Conservation (phyloP, 2,113 vertebrate species). For the Oreochromis spilurus region DNA sequence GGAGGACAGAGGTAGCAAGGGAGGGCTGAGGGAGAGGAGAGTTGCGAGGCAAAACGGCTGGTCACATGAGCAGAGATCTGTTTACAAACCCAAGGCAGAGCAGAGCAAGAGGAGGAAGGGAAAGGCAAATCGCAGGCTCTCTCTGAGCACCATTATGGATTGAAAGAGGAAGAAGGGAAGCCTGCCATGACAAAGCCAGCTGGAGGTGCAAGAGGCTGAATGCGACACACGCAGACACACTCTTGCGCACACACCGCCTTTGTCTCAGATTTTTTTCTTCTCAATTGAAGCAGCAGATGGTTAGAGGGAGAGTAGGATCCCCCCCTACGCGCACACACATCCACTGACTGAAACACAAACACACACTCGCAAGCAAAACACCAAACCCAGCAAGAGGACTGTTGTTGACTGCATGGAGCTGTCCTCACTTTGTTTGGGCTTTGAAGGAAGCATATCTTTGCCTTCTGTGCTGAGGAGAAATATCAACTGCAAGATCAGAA, state of each 20-base stretch:
- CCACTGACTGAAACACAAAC: constrained; percentile 45
- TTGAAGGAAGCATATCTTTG: constrained; percentile 36
- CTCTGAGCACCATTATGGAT: constrained; percentile 45
- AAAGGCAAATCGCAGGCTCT: constrained; percentile 12
- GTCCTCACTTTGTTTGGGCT: constrained; percentile 62
- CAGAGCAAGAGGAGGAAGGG: constrained; percentile 35
- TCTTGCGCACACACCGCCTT: constrained; percentile 44
- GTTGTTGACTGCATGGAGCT: constrained; percentile 52
- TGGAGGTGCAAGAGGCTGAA: constrained; percentile 54
- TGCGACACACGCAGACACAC: constrained; percentile 44
- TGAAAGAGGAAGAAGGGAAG: constrained; percentile 53
- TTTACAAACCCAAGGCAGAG: constrained; percentile 78
- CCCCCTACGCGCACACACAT: constrained; percentile 25
- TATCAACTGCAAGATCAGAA: constrained; percentile 55
- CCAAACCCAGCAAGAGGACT: constrained; percentile 44
- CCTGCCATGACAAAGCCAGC: constrained; percentile 63
- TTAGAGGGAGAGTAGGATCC: constrained; percentile 67
- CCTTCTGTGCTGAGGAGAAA: constrained; percentile 52
- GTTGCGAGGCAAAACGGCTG: constrained; percentile 79
- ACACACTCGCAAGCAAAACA: constrained; percentile 32
- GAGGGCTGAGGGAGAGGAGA: constrained; percentile 65
- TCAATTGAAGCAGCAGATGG: constrained; percentile 69
- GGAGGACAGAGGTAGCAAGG: constrained; percentile 56
- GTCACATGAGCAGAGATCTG: constrained; percentile 82
- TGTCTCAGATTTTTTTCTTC: constrained; percentile 49